phyloP scores from a whole-genome alignment of 2,888 invertebrate genomes.

The Ophioninae sp. region DNA sequence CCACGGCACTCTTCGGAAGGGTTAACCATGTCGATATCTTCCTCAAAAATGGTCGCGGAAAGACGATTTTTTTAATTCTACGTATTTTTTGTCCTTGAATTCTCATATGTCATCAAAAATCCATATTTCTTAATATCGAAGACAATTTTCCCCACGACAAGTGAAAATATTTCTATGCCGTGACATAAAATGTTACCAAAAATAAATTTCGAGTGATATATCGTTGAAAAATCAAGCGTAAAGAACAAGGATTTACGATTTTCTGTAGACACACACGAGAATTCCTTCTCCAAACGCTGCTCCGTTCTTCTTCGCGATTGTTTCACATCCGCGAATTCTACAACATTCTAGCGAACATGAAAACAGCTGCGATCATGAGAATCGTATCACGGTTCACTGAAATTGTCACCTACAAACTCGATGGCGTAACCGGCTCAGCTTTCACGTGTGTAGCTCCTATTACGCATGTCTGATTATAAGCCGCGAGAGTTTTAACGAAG shows the following conservation, averaged over 20 bases:
- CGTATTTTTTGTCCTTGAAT: not conserved
- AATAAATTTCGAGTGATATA: not conserved
- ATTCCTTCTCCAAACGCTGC: not conserved
- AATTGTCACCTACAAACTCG: not conserved
- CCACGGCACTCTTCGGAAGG: no score
- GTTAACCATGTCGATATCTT: no score
- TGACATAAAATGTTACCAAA: not conserved
- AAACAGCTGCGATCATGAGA: not conserved
- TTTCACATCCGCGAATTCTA: not conserved
- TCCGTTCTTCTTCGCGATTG: not conserved
- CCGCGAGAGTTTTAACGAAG: not conserved
- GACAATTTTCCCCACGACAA: not conserved
- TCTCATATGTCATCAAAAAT: no score
- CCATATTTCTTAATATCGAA: not conserved
- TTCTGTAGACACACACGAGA: not conserved
- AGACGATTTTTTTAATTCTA: no score
- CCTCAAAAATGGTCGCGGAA: no score
- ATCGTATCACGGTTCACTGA: not conserved
- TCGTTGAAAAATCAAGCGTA: not conserved
- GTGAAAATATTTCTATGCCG: not conserved
- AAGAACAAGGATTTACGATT: not conserved
- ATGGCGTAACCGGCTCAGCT: not conserved
- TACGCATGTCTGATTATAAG: not conserved
- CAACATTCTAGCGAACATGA: not conserved
- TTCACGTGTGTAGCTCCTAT: not conserved